These are phyloP conservation scores for Hemicentrotus pulcherrimus DNA, from an alignment of 35 echinoderm and acorn worm species.

Conservation along the genomic window DNA sequence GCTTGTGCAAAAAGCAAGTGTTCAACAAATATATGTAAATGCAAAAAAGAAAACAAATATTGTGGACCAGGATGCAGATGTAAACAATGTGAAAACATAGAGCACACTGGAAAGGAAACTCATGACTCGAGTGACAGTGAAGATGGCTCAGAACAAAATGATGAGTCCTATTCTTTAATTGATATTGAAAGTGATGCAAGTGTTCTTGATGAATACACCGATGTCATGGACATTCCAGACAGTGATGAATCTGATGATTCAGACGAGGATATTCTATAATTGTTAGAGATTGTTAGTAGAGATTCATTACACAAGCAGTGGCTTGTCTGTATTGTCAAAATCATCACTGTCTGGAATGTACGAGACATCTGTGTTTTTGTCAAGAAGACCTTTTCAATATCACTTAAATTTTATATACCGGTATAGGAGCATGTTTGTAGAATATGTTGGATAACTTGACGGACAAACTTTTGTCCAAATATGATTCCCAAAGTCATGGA, in stretches of 20 bases:
- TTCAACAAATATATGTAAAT: slow-evolving; percentile 39
- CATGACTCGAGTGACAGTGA: slow-evolving; percentile 18
- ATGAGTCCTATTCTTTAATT: background rate
- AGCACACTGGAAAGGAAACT: background rate
- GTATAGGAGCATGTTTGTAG: too few species aligned
- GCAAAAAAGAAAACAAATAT: slow-evolving; percentile 37
- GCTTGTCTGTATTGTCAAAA: background rate
- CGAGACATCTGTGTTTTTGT: background rate
- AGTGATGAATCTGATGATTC: background rate
- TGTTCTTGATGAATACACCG: background rate
- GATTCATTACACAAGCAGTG: background rate
- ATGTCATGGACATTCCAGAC: background rate
- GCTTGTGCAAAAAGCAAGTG: slow-evolving; percentile 54
- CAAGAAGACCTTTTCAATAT: background rate
- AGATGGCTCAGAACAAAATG: background rate
- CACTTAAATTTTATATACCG: background rate
- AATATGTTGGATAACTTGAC: background rate
- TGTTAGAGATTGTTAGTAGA: background rate
- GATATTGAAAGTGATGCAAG: slow-evolving; percentile 14
- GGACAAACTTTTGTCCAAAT: too few species aligned
- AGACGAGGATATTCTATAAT: background rate
- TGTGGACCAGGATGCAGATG: slow-evolving; percentile 62
- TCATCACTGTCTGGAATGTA: background rate
- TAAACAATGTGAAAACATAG: slow-evolving; percentile 51
- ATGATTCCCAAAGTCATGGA: too few species aligned